phyloP scores from a whole-genome alignment of 2,113 vertebrate species.

The Lethenteron camtschaticum region DNA sequence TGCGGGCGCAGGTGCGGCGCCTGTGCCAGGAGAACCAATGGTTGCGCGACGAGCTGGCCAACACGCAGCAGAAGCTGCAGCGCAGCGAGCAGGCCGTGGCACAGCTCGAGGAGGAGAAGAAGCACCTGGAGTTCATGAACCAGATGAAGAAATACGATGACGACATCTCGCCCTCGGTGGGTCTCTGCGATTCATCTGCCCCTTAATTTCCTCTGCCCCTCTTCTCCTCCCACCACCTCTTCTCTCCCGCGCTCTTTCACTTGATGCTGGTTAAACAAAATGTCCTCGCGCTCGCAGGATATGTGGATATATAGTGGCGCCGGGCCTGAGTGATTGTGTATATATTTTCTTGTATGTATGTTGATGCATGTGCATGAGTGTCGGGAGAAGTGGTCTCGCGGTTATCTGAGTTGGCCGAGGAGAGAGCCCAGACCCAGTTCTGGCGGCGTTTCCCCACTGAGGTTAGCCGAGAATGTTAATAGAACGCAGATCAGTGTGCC shows the following conservation, averaged over 20 bases:
- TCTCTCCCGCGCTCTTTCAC: not conserved
- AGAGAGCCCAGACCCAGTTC: too few species aligned
- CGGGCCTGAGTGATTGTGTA: too few species aligned
- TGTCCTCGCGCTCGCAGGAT: too few species aligned
- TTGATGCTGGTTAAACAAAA: not conserved
- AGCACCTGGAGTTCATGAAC: slow-evolving; percentile 92
- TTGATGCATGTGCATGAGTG: too few species aligned
- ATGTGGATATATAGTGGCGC: too few species aligned
- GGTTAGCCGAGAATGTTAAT: too few species aligned
- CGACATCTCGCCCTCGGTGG: slow-evolving; percentile 48
- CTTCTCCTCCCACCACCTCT: not conserved
- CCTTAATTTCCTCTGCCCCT: not conserved
- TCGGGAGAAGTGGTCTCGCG: too few species aligned
- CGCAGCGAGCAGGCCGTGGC: slow-evolving; percentile 83
- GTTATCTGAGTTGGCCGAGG: too few species aligned
- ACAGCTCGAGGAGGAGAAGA: slow-evolving; percentile 95
- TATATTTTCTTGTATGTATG: too few species aligned
- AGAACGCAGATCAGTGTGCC: too few species aligned
- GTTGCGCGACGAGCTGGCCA: slow-evolving; percentile 79
- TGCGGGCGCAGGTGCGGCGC: slow-evolving; percentile 73
- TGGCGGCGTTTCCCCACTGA: too few species aligned
- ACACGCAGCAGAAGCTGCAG: slow-evolving; percentile 93
- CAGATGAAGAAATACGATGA: slow-evolving; percentile 93
- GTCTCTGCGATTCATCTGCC: slow-evolving; percentile 6
- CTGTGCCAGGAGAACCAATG: slow-evolving; percentile 97